Percentiles rank a stretch among this genome's conserved stretches.
Conservation (phyloP, 2,113 vertebrate genomes). For the Bufo gargarizans region DNA sequence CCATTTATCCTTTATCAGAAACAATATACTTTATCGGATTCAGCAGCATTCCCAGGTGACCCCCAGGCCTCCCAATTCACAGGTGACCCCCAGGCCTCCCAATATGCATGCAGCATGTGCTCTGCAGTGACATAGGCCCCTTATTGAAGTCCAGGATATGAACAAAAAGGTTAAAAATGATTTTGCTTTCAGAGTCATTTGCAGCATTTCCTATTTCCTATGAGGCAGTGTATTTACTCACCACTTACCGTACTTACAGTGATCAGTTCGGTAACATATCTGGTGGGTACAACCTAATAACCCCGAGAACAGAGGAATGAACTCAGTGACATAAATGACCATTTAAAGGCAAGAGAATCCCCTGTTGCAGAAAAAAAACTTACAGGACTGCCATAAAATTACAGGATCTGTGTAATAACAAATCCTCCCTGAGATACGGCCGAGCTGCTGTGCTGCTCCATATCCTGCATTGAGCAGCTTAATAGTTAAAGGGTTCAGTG, state of each 20-base stretch:
- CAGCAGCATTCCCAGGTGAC: no score
- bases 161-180: neutral
- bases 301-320: neutral
- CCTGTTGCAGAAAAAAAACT: conserved; percentile 56
- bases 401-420: conserved; percentile 4
- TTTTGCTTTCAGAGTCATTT: neutral
- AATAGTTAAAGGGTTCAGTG: conserved; percentile 47
- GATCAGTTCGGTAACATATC: neutral
- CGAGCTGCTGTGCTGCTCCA: conserved; percentile 76
- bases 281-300: neutral
- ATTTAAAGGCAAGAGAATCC: conserved; percentile 14
- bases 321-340: conserved; percentile 12
- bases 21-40: no score
- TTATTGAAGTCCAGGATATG: neutral
- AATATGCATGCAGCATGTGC: no score
- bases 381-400: neutral
- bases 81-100: no score
- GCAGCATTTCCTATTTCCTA: neutral
- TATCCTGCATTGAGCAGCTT: conserved; percentile 31
- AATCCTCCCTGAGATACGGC: conserved; percentile 45
- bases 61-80: no score
- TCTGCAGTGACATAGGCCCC: no score
- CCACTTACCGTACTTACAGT: neutral
- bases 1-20: no score
- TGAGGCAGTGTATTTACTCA: neutral